Evolutionary conservation across 2,888 invertebrate species (phyloP).

Genomic region (Protonemura montana): DNA sequence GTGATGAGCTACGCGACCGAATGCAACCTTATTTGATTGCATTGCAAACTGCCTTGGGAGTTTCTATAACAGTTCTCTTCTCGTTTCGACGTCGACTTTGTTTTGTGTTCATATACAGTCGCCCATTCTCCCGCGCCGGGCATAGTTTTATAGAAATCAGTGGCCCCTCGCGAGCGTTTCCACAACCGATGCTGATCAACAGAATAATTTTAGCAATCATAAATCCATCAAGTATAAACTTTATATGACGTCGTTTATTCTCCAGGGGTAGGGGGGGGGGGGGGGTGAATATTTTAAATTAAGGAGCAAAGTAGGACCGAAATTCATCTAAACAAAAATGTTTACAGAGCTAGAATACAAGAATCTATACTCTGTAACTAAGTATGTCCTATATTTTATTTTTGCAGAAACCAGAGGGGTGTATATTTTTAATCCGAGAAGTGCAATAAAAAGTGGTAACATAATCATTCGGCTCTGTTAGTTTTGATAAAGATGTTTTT

Average conservation of each 20-base stretch:
- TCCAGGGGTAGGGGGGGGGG: no score
- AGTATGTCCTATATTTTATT: not conserved
- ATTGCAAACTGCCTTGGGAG: not conserved
- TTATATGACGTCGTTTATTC: not conserved
- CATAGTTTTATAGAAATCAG: not conserved
- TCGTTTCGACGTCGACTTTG: not conserved
- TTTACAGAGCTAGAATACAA: not conserved
- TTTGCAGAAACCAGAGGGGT: not conserved
- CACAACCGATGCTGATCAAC: not conserved
- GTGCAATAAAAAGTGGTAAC: slow-evolving; percentile 38
- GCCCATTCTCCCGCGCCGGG: not conserved
- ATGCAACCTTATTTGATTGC: not conserved
- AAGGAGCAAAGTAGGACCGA: not conserved
- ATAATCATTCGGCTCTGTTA: slow-evolving; percentile 32
- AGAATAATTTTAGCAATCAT: slow-evolving; percentile 12
- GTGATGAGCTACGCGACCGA: not conserved
- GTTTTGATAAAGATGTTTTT: slow-evolving; percentile 30
- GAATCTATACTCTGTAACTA: not conserved
- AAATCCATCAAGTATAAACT: not conserved
- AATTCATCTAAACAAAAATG: not conserved
- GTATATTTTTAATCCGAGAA: slow-evolving; percentile 38
- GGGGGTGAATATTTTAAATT: slow-evolving; percentile 2
- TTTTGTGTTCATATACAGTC: not conserved
- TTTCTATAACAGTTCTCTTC: not conserved
- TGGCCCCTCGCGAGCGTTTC: not conserved